phyloP scores from a whole-genome alignment of 2,888 invertebrate genomes.

The Lepetodrilus schrolli region DNA sequence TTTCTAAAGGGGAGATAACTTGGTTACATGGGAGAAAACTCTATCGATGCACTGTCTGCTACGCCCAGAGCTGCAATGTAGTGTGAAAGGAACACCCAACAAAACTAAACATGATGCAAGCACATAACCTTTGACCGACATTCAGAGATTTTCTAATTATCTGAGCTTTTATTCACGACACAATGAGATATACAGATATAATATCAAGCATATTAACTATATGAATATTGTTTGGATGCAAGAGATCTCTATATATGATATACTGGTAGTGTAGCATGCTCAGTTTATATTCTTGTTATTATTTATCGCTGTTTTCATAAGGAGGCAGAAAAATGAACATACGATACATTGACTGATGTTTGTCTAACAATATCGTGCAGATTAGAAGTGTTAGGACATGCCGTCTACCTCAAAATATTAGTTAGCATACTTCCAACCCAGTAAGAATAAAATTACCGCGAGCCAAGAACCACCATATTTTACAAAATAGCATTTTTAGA shows the following conservation, averaged over 20 bases:
- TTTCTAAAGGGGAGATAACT: constrained; percentile 5
- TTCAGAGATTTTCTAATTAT: constrained; percentile 5
- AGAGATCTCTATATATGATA: background rate
- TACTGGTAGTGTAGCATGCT: background rate
- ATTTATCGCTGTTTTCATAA: no score
- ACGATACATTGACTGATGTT: no score
- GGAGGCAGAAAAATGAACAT: no score
- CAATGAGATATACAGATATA: background rate
- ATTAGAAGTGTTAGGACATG: no score
- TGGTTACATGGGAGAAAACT: constrained; percentile 7
- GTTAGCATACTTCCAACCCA: no score
- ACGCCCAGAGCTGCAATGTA: constrained; percentile 23
- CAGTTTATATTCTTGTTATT: no score
- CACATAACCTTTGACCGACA: constrained; percentile 21
- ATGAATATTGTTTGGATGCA: background rate
- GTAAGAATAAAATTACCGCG: no score
- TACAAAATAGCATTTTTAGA: no score
- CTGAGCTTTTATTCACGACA: background rate
- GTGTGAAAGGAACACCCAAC: constrained; percentile 6
- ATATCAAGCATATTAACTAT: background rate
- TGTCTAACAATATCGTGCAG: no score
- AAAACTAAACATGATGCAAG: constrained; percentile 13
- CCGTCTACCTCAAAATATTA: no score
- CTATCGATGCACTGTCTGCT: constrained; percentile 22
- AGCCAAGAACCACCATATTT: no score